These are phyloP conservation scores for Drosophila pseudoananassae DNA, from an alignment of 1,140 invertebrate genomes.

Conservation along the genomic window DNA sequence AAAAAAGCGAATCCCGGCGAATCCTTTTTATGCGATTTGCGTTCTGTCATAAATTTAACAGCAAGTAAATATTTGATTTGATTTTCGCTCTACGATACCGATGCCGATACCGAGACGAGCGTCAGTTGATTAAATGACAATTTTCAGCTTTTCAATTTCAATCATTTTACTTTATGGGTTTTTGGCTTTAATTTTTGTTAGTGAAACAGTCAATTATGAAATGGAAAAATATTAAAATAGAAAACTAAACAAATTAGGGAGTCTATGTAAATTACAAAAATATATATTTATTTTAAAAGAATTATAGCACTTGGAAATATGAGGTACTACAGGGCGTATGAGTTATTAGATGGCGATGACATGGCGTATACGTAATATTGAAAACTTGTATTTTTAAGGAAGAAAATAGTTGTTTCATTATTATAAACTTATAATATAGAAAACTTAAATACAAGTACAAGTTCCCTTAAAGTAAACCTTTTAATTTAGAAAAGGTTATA, in stretches of 20 bases:
- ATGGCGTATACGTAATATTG: no score
- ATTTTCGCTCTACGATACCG: conserved; percentile 32
- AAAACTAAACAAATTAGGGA: not conserved
- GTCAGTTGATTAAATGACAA: conserved; percentile 65
- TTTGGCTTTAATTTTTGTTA: not conserved
- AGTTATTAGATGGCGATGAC: no score
- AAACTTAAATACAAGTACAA: no score
- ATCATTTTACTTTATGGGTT: conserved; percentile 31
- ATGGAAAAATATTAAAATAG: not conserved
- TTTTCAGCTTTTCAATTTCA: conserved; percentile 45
- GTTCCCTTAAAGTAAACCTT: no score
- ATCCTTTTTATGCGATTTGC: conserved; percentile 62
- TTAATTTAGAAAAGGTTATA: no score
- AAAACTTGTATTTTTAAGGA: no score
- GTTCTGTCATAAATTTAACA: conserved; percentile 75
- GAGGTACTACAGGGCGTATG: no score
- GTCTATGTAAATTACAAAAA: not conserved
- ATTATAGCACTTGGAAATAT: no score
- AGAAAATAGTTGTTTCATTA: not conserved
- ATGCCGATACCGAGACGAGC: conserved; percentile 2
- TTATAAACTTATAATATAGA: not conserved
- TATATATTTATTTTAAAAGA: no score
- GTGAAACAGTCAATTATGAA: conserved; percentile 14
- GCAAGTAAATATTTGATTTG: conserved; percentile 76
- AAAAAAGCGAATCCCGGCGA: conserved; percentile 9